Evolutionary conservation across 2,888 invertebrate species (phyloP).

Genomic region (Galerucella calmariensis): DNA sequence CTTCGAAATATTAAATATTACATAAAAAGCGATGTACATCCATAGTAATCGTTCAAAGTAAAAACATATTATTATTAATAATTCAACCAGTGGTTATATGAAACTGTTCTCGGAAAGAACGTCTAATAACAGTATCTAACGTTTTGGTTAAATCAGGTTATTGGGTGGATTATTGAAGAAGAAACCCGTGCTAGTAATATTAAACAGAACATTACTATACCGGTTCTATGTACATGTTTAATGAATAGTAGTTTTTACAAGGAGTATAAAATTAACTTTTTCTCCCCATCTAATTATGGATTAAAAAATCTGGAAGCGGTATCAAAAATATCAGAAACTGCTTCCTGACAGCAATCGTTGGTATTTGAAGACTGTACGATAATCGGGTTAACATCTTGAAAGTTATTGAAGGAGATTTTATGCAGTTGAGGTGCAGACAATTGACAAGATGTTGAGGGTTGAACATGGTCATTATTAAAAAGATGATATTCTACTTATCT

Average conservation of each 20-base stretch:
- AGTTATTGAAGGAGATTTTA: too few relatives aligned
- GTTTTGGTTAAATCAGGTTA: slow-evolving; percentile 3
- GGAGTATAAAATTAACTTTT: too few relatives aligned
- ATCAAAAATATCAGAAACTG: too few relatives aligned
- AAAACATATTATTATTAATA: background rate
- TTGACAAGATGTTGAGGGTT: too few relatives aligned
- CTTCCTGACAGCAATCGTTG: too few relatives aligned
- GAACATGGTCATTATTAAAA: too few relatives aligned
- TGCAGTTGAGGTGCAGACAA: too few relatives aligned
- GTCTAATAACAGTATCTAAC: background rate
- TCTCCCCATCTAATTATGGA: too few relatives aligned
- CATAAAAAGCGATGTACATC: background rate
- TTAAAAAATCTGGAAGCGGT: too few relatives aligned
- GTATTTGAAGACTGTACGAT: too few relatives aligned
- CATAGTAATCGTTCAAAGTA: background rate
- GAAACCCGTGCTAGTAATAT: slow-evolving; percentile 2
- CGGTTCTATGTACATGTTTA: background rate
- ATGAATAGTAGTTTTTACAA: background rate
- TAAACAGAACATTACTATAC: background rate
- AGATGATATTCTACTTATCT: too few relatives aligned
- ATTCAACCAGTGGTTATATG: background rate
- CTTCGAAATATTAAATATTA: background rate
- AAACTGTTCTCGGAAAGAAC: background rate
- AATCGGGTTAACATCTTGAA: too few relatives aligned
- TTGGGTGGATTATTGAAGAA: slow-evolving; percentile 2